Conservation (phyloP, 2,888 invertebrate species). For the Drosophila atripex region DNA sequence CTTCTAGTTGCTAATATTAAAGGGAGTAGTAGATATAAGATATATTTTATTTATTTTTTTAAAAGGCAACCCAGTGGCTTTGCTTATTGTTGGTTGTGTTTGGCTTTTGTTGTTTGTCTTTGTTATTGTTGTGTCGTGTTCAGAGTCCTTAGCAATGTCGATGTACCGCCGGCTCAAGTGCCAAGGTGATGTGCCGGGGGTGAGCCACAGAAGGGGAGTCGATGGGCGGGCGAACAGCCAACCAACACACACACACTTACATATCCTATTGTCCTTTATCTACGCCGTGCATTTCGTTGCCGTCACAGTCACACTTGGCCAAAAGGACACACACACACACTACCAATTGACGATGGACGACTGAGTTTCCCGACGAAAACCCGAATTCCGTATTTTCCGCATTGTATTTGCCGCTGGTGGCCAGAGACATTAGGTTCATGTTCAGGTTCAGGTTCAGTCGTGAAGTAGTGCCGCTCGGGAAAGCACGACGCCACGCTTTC, state of each 20-base stretch:
- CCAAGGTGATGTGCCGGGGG: constrained; percentile 37
- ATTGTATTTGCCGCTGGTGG: constrained; percentile 45
- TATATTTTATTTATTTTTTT: no score
- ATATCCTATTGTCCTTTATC: constrained; percentile 52
- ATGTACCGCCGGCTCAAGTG: constrained; percentile 51
- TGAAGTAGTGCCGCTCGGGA: constrained; percentile 74
- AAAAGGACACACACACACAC: constrained; percentile 13
- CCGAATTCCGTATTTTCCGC: constrained; percentile 33
- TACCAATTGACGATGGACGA: constrained; percentile 36
- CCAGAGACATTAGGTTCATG: constrained; percentile 44
- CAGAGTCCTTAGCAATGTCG: constrained; percentile 68
- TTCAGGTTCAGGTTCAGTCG: constrained; percentile 65
- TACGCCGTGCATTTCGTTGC: constrained; percentile 63
- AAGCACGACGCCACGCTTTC: constrained; percentile 57
- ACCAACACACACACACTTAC: constrained; percentile 7
- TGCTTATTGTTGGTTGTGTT: constrained; percentile 3
- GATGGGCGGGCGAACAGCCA: constrained; percentile 1
- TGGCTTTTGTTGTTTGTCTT: constrained; percentile 19
- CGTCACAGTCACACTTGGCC: constrained; percentile 71
- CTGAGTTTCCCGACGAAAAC: constrained; percentile 28
- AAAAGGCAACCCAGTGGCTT: background rate
- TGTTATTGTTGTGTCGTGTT: constrained; percentile 47
- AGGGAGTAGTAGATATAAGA: no score
- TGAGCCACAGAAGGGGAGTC: background rate
- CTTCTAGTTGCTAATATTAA: background rate